phyloP scores from a whole-genome alignment of 2,888 invertebrate species.

The Tyria jacobaeae region DNA sequence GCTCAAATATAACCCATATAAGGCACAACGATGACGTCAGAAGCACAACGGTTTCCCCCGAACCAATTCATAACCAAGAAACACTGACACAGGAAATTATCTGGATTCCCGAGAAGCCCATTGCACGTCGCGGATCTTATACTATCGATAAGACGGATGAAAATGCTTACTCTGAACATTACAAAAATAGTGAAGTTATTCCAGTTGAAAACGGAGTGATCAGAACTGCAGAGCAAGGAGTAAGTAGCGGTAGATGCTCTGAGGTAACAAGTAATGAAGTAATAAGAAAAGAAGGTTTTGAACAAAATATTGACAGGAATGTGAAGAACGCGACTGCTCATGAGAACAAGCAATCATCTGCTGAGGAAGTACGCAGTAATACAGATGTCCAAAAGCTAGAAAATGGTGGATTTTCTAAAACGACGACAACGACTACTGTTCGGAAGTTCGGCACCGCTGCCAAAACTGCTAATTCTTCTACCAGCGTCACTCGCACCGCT shows the following conservation, averaged over 20 bases:
- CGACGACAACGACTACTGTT: slow-evolving; percentile 78
- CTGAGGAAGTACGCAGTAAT: slow-evolving; percentile 73
- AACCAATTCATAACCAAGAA: slow-evolving; percentile 70
- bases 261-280: slow-evolving; percentile 67
- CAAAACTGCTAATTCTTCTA: slow-evolving; percentile 71
- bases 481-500: slow-evolving; percentile 71
- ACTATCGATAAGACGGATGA: slow-evolving; percentile 76
- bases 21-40: slow-evolving; percentile 70
- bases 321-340: slow-evolving; percentile 70
- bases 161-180: slow-evolving; percentile 68
- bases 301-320: slow-evolving; percentile 69
- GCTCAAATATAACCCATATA: slow-evolving; percentile 71
- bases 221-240: slow-evolving; percentile 67
- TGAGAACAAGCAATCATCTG: slow-evolving; percentile 68
- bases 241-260: slow-evolving; percentile 62
- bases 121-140: slow-evolving; percentile 77
- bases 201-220: slow-evolving; percentile 74
- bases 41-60: slow-evolving; percentile 74
- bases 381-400: slow-evolving; percentile 75
- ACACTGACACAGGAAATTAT: slow-evolving; percentile 76
- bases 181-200: slow-evolving; percentile 71
- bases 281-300: slow-evolving; percentile 69
- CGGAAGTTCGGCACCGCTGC: slow-evolving; percentile 75
- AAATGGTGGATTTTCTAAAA: slow-evolving; percentile 75
- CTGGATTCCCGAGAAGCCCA: slow-evolving; percentile 75